phyloP scores from a whole-genome alignment of 2,113 vertebrate genomes.

The Climacteris rufus region DNA sequence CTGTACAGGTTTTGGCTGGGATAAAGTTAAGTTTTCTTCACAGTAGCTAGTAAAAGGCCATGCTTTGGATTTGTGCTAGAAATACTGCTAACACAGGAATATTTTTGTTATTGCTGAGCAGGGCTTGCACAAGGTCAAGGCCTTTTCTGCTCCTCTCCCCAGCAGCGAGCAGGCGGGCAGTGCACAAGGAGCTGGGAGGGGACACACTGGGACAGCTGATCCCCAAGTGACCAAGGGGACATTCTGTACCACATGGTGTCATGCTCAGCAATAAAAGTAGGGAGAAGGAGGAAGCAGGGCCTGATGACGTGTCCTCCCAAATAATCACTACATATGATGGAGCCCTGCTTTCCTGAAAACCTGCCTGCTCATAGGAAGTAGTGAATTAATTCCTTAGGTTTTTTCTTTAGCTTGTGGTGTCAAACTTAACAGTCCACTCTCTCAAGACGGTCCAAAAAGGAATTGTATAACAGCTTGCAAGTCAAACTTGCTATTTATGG shows the following conservation, averaged over 20 bases:
- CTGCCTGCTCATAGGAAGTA: not conserved
- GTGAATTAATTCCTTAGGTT: not conserved
- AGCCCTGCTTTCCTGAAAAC: not conserved
- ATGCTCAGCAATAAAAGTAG: not conserved
- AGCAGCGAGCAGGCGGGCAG: not conserved
- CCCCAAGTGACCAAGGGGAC: not conserved
- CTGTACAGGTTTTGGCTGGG: not conserved
- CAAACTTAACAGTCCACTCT: not conserved
- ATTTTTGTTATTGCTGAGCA: not conserved
- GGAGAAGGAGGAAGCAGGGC: not conserved
- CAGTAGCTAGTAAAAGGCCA: not conserved
- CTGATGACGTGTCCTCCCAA: not conserved
- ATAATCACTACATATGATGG: rapidly evolving
- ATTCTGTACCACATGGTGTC: not conserved
- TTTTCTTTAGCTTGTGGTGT: not conserved
- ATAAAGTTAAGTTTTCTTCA: not conserved
- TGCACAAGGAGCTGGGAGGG: not conserved
- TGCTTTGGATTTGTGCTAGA: not conserved
- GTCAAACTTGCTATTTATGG: not conserved
- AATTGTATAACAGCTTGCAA: not conserved
- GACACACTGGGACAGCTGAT: not conserved
- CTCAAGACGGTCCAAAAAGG: not conserved
- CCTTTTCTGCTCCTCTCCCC: not conserved
- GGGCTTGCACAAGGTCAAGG: not conserved
- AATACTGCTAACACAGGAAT: not conserved